Percentiles rank a stretch among this genome's conserved stretches.
Conservation (phyloP, 1,140 invertebrate species). For the Oryzaephilus surinamensis region DNA sequence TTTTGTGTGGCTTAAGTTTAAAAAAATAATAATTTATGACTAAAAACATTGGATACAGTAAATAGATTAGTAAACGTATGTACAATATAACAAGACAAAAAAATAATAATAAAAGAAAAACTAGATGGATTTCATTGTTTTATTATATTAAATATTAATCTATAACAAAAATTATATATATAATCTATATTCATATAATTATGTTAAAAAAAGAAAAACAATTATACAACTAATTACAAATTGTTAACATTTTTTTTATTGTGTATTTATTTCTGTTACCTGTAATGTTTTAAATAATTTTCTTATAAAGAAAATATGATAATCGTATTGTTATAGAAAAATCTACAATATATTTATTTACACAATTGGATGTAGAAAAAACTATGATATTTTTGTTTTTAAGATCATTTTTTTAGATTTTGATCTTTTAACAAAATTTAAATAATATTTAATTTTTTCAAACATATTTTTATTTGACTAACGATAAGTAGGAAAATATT, state of each 20-base stretch:
- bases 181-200: slow-evolving; percentile 31
- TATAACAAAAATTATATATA: slow-evolving; percentile 38
- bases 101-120: slow-evolving; percentile 23
- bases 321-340: slow-evolving; percentile 29
- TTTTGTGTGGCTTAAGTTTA: neutral
- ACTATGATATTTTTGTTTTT: slow-evolving; percentile 17
- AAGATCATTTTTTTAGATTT: slow-evolving; percentile 7
- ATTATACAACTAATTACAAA: slow-evolving; percentile 37
- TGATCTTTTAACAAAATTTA: slow-evolving; percentile 12
- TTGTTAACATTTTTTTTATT: slow-evolving; percentile 22
- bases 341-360: slow-evolving; percentile 28
- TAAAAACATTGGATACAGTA: slow-evolving; percentile 16
- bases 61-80: slow-evolving; percentile 22
- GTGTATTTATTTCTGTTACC: no score
- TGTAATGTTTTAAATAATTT: slow-evolving; percentile 30
- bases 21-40: neutral
- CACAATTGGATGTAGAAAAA: slow-evolving; percentile 21
- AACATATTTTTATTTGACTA: slow-evolving; percentile 9
- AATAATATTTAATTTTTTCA: slow-evolving; percentile 12
- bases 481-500: slow-evolving; percentile 16
- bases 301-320: slow-evolving; percentile 35
- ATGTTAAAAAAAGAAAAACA: slow-evolving; percentile 33
- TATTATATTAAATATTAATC: slow-evolving; percentile 37
- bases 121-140: slow-evolving; percentile 23
- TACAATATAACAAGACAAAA: slow-evolving; percentile 20